Conservation (phyloP, 2,888 invertebrate genomes). For the Cantharis flavilabris region DNA sequence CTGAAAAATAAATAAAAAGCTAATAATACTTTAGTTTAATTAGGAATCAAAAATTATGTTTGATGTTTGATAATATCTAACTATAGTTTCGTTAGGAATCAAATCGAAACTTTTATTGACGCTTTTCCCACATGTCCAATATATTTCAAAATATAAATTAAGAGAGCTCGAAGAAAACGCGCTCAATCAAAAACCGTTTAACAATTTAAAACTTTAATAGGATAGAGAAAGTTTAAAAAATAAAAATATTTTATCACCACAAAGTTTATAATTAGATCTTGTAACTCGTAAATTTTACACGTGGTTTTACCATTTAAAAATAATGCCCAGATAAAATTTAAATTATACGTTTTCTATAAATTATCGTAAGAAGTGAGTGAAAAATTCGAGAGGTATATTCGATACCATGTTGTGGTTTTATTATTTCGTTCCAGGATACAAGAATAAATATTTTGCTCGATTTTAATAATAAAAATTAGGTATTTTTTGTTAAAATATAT, state of each 20-base stretch:
- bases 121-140: not conserved
- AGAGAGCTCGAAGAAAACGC: not conserved
- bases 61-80: not conserved
- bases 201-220: not conserved
- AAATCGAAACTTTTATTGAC: not conserved
- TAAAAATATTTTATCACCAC: not conserved
- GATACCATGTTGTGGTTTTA: not conserved
- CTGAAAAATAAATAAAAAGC: not conserved
- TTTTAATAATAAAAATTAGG: too few relatives aligned
- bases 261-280: not conserved
- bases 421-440: too few relatives aligned
- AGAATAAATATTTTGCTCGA: too few relatives aligned
- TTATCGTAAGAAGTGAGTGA: not conserved
- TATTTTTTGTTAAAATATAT: too few relatives aligned
- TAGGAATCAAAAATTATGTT: not conserved
- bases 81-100: not conserved
- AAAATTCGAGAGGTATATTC: not conserved
- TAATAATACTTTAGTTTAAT: not conserved
- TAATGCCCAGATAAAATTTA: not conserved
- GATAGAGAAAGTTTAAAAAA: not conserved
- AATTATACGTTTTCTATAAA: not conserved
- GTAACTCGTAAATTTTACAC: not conserved
- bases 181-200: not conserved
- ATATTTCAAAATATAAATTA: not conserved
- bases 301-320: not conserved